Conservation (phyloP, 2,113 vertebrate genomes). For the Spea multiplicata region DNA sequence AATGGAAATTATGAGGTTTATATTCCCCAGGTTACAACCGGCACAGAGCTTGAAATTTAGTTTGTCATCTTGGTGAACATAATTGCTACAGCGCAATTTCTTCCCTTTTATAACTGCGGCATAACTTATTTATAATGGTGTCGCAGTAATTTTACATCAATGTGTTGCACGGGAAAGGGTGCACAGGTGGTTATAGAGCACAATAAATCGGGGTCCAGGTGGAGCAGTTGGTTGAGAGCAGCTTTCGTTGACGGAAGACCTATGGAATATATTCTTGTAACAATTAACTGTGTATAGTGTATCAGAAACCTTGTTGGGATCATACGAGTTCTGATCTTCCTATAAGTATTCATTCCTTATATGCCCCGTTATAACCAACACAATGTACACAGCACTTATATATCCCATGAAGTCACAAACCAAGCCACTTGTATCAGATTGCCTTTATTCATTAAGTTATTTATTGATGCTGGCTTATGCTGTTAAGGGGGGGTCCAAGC, state of each 20-base stretch:
- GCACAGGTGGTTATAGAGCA: conserved; percentile 81
- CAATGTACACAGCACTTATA: no score
- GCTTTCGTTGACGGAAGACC: background rate
- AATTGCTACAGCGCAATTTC: conserved; percentile 85
- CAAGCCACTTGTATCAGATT: no score
- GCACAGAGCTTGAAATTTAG: conserved; percentile 79
- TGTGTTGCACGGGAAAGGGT: conserved; percentile 78
- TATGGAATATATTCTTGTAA: background rate
- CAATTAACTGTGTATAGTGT: background rate
- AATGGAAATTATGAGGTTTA: conserved; percentile 86
- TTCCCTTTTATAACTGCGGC: conserved; percentile 78
- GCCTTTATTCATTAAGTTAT: no score
- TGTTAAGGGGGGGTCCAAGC: no score
- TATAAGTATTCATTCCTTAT: no score
- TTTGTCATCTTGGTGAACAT: conserved; percentile 84
- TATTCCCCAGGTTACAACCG: conserved; percentile 83
- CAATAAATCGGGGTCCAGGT: conserved; percentile 74
- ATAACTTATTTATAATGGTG: conserved; percentile 82
- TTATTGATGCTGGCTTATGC: no score
- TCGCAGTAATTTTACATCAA: conserved; percentile 81
- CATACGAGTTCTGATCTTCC: no score
- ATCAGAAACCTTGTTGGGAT: no score
- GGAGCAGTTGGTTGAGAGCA: conserved; percentile 63
- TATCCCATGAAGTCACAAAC: no score
- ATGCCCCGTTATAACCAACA: no score